Percentiles rank a stretch among this genome's conserved stretches.
These are phyloP conservation scores for Clitarchus hookeri DNA, from an alignment of 2,888 invertebrate genomes.

Conservation along the genomic window DNA sequence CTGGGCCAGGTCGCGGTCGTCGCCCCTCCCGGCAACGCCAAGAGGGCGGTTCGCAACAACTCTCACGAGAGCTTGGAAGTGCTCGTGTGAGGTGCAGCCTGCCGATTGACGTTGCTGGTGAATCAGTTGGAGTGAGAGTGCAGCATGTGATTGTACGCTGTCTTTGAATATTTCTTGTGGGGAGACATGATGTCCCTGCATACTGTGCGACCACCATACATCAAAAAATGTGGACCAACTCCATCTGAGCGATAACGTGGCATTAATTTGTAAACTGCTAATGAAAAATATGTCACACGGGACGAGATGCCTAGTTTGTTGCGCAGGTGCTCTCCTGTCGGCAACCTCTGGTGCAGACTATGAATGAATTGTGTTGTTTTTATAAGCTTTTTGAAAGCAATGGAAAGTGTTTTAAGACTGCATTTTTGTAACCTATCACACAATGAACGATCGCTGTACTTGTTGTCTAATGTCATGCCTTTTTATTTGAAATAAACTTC, in stretches of 20 bases:
- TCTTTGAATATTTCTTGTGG: not conserved
- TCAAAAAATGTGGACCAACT: too few species aligned
- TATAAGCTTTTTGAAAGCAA: not conserved
- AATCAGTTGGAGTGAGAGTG: not conserved
- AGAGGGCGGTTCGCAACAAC: constrained; percentile 50
- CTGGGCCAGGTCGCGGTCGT: constrained; percentile 27
- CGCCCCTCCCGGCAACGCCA: constrained; percentile 40
- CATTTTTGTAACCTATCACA: not conserved
- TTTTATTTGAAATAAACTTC: not conserved
- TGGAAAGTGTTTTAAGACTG: constrained; percentile 2
- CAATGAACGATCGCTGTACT: not conserved
- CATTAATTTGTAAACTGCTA: too few species aligned
- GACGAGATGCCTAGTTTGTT: too few species aligned
- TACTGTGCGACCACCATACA: too few species aligned
- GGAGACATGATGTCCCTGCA: too few species aligned
- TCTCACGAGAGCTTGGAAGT: constrained; percentile 54
- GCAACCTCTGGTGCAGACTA: not conserved
- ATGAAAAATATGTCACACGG: too few species aligned
- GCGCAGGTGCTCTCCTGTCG: not conserved
- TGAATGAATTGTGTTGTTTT: not conserved
- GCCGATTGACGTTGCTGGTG: not conserved
- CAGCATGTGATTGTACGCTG: not conserved
- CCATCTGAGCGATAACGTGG: too few species aligned
- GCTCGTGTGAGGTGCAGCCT: constrained; percentile 49
- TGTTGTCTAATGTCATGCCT: not conserved